phyloP scores from a whole-genome alignment of 2,113 vertebrate genomes.

The Ardeotis arabs region DNA sequence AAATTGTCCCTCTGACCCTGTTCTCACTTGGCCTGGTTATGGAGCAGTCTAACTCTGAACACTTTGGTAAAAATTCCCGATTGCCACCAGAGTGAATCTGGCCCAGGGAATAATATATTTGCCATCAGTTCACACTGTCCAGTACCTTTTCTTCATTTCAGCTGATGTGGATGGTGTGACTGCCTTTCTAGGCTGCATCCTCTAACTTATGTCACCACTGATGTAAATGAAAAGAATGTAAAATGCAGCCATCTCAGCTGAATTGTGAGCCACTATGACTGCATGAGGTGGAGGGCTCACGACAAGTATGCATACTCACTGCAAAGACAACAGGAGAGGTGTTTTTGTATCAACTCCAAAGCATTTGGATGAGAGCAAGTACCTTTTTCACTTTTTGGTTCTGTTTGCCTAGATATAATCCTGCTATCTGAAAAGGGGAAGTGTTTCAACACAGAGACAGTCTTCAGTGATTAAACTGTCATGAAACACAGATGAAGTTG shows the following conservation, averaged over 20 bases:
- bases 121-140: not conserved
- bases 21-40: not conserved
- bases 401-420: not conserved
- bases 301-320: not conserved
- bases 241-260: not conserved
- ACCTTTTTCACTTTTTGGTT: conserved; percentile 13
- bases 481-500: not conserved
- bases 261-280: not conserved
- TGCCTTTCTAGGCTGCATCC: not conserved
- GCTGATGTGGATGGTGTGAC: not conserved
- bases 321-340: not conserved
- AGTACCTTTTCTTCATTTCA: not conserved
- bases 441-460: conserved; percentile 13
- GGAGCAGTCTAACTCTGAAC: not conserved
- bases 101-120: not conserved
- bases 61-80: not conserved
- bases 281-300: not conserved
- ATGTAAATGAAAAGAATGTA: not conserved
- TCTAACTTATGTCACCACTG: not conserved
- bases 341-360: not conserved
- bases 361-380: not conserved
- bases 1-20: not conserved
- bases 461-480: conserved; percentile 36
- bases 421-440: not conserved
- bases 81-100: not conserved